These are phyloP conservation scores for Pararge aegeria DNA, from an alignment of 1,140 invertebrate species.

Conservation along the genomic window DNA sequence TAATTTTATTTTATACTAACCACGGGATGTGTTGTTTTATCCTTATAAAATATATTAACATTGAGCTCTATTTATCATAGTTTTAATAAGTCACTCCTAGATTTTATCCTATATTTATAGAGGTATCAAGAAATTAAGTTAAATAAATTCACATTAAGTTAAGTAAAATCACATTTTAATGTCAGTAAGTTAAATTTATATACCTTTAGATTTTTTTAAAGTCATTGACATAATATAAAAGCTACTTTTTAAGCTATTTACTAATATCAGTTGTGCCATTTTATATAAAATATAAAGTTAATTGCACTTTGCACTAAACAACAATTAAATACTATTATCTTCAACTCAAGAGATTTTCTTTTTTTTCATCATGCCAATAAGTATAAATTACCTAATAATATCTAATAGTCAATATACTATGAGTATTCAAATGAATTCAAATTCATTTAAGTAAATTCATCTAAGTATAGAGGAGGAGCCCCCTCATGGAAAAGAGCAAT, in stretches of 20 bases:
- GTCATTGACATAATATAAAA: not conserved
- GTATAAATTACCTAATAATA: not conserved
- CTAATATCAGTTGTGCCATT: conserved; percentile 13
- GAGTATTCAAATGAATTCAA: no score
- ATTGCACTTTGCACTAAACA: conserved; percentile 14
- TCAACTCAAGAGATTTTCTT: conserved; percentile 3
- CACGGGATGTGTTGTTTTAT: conserved; percentile 81
- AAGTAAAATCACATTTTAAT: conserved; percentile 2
- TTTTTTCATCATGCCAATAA: conserved; percentile 1
- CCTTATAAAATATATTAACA: conserved; percentile 81
- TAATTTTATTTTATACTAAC: conserved; percentile 81
- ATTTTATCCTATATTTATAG: conserved; percentile 6
- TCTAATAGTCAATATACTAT: no score
- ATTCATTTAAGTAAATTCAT: no score
- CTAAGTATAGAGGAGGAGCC: no score
- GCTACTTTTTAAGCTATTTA: conserved; percentile 7
- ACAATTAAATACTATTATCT: conserved; percentile 12
- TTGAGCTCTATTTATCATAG: conserved; percentile 79
- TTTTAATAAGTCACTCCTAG: conserved; percentile 64
- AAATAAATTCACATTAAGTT: not conserved
- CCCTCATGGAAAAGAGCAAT: no score
- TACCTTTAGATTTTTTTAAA: conserved; percentile 7
- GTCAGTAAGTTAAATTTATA: conserved; percentile 13
- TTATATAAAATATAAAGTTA: conserved; percentile 13
- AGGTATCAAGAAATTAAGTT: not conserved